These are phyloP conservation scores for Smutsia temminckii DNA, from an alignment of 2,797 vertebrate genomes.

Conservation along the genomic window DNA sequence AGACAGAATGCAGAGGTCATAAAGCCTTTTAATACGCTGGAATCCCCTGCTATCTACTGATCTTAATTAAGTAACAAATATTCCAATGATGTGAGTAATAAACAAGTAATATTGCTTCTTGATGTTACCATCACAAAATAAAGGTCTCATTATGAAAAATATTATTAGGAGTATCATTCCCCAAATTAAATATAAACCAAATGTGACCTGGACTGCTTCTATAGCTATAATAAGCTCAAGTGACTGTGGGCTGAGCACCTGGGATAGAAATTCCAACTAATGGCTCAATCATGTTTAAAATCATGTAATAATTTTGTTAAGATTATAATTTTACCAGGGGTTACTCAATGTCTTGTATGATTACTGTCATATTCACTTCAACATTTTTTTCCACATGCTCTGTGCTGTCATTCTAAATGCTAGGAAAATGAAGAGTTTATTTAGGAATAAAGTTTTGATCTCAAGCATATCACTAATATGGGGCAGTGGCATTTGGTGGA, in stretches of 20 bases:
- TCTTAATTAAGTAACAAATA: not conserved
- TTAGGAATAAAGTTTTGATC: not conserved
- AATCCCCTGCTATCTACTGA: not conserved
- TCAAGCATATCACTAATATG: not conserved
- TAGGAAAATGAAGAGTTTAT: not conserved
- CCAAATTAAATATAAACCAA: not conserved
- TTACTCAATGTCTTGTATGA: not conserved
- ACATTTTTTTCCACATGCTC: not conserved
- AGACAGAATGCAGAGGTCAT: fast-evolving
- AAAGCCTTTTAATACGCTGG: fast-evolving
- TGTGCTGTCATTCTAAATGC: not conserved
- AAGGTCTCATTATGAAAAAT: not conserved
- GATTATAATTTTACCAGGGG: not conserved
- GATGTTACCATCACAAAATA: not conserved
- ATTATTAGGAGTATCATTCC: not conserved
- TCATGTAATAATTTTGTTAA: not conserved
- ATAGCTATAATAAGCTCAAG: not conserved
- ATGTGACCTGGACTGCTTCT: not conserved
- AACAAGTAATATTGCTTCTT: not conserved
- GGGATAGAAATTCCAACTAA: not conserved
- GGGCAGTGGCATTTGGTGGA: not conserved
- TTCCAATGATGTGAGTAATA: not conserved
- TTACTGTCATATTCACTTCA: not conserved
- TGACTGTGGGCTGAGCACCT: no score
- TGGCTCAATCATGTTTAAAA: not conserved